Conservation (phyloP, 2,888 invertebrate species). For the Phragmatobia fuliginosa region DNA sequence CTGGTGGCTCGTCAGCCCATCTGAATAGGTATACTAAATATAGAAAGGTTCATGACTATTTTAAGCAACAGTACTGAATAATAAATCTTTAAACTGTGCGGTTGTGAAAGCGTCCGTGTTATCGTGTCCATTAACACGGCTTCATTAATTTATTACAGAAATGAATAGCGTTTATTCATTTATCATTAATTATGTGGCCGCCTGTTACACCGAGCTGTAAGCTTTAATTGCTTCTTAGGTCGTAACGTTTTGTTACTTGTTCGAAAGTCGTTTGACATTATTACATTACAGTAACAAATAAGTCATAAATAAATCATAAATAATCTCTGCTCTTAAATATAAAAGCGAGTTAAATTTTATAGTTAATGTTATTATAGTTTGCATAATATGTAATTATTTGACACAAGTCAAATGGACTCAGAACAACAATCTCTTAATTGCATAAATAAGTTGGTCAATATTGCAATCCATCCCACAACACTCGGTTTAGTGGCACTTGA, state of each 20-base stretch:
- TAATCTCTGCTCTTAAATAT: neutral
- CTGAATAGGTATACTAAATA: no score
- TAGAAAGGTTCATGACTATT: no score
- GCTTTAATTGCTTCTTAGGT: neutral
- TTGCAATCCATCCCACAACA: neutral
- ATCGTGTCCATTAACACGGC: constrained; percentile 17
- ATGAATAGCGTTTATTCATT: constrained; percentile 21
- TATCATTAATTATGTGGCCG: constrained; percentile 13
- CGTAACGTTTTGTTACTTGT: neutral
- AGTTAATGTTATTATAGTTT: neutral
- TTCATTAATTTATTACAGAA: constrained; percentile 28
- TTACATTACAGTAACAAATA: neutral
- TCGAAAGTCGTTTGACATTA: neutral
- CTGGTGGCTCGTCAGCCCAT: no score
- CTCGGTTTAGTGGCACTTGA: neutral
- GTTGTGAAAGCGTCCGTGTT: constrained; percentile 22
- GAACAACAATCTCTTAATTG: neutral
- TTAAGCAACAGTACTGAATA: neutral
- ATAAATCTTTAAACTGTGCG: neutral
- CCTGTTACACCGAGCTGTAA: constrained; percentile 16
- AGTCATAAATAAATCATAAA: neutral
- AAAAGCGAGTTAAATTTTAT: neutral
- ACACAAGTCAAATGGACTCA: neutral
- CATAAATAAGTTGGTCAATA: neutral
- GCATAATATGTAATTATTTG: neutral